phyloP scores from a whole-genome alignment of 2,888 invertebrate genomes.

The Dyspetes luteomarginatus region DNA sequence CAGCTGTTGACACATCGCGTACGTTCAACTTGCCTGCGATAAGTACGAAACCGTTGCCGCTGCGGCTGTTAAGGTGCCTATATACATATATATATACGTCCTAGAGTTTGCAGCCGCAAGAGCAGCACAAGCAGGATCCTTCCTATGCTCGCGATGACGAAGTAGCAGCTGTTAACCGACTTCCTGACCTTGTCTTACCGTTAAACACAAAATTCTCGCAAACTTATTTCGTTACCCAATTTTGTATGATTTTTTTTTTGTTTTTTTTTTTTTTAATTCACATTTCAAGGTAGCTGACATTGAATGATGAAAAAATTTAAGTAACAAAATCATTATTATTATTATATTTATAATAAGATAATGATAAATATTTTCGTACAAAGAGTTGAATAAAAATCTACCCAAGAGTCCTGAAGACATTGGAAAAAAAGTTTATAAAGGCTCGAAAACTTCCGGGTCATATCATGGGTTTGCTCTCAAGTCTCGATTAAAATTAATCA shows the following conservation, averaged over 20 bases:
- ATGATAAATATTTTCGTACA: too few species aligned
- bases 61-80: constrained; percentile 5
- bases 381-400: too few species aligned
- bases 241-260: neutral
- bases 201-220: constrained; percentile 10
- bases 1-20: constrained; percentile 54
- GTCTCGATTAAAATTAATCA: too few species aligned
- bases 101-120: constrained; percentile 36
- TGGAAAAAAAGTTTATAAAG: too few species aligned
- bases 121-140: constrained; percentile 39
- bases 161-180: constrained; percentile 61
- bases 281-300: neutral
- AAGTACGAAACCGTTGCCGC: constrained; percentile 38
- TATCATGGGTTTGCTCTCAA: too few species aligned
- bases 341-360: too few species aligned
- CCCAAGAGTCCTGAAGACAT: too few species aligned
- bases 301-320: too few species aligned
- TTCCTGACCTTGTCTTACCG: constrained; percentile 47
- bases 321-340: too few species aligned
- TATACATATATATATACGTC: constrained; percentile 7
- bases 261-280: constrained; percentile 9
- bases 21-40: constrained; percentile 23
- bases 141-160: constrained; percentile 32
- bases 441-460: too few species aligned
- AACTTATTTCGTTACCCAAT: neutral